These are phyloP conservation scores for Acanthosepion lycidas DNA, from an alignment of 2,888 invertebrate genomes.

Conservation along the genomic window DNA sequence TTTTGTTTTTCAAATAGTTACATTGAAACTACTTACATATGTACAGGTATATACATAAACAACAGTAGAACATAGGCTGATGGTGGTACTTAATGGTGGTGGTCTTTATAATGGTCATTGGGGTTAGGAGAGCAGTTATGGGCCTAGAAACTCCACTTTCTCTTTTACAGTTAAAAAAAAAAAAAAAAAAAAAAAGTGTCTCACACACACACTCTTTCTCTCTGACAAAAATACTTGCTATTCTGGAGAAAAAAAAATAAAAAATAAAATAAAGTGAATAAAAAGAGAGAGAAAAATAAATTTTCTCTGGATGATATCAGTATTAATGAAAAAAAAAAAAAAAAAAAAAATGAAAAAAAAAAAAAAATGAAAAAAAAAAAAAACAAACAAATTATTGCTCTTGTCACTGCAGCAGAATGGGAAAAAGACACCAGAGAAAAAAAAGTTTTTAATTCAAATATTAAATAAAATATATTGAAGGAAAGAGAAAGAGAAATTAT, in stretches of 20 bases:
- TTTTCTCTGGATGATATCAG: neutral
- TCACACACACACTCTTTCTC: neutral
- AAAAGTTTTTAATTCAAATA: too few relatives aligned
- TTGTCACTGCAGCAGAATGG: too few relatives aligned
- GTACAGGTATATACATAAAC: slow-evolving; percentile 40
- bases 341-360: neutral
- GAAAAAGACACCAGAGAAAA: too few relatives aligned
- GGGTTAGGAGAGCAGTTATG: neutral
- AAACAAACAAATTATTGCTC: neutral
- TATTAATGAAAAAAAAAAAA: neutral
- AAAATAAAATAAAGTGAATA: too few relatives aligned
- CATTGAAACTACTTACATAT: slow-evolving; percentile 40
- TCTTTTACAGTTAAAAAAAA: neutral
- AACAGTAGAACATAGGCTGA: slow-evolving; percentile 36
- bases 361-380: neutral
- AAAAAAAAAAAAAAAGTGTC: too few relatives aligned
- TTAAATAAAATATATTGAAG: too few relatives aligned
- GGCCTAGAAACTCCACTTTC: neutral
- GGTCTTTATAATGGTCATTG: neutral
- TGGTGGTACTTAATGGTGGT: neutral
- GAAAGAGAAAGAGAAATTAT: too few relatives aligned
- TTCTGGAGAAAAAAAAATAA: neutral
- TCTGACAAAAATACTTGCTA: neutral
- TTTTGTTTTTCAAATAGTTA: slow-evolving; percentile 35
- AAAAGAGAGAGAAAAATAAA: neutral